A percentile compares a stretch with the other conserved stretches of the same genome.
These are phyloP conservation scores for Bos taurus DNA, from an alignment of 2,113 vertebrate species.

Conservation along the genomic window ARS-UCD2.0 NC_037334.1:107167501-107168000, in stretches of 20 bases:
- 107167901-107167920: neutral
- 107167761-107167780: neutral
- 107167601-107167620: neutral
- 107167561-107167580: neutral
- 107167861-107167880: neutral
- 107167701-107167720: neutral
- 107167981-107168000: neutral
- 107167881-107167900: conserved; percentile 45
- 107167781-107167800: conserved; percentile 12
- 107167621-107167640: neutral
- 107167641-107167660: conserved; percentile 10
- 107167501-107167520: neutral
- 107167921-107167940: neutral
- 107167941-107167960: conserved; percentile 40
- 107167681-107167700: neutral
- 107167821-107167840: neutral
- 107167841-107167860: neutral
- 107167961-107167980: neutral
- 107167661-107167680: neutral
- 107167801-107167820: conserved; percentile 27
- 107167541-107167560: neutral
- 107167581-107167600: neutral
- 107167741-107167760: neutral
- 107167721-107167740: conserved; percentile 33
- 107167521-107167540: neutral